Base-by-base conservation (phyloP, 2,888 invertebrate species). In the Ichneumon xanthorius region DNA sequence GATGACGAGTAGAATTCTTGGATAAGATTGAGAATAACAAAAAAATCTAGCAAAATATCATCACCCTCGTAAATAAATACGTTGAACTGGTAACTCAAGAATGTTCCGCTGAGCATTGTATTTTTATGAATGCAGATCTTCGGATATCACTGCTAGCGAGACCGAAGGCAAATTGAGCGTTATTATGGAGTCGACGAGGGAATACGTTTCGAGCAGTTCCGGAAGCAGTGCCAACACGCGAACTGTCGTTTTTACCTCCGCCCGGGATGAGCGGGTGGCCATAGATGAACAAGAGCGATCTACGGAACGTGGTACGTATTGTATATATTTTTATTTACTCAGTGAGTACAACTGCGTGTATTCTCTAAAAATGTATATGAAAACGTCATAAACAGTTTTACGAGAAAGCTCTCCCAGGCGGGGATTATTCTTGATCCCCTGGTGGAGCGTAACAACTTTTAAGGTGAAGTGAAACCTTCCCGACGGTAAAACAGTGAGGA, bases 161-260 rank as follows among this genome's bases (percentile, higher is more conserved):
- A 81, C 87, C 9, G 90, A 90, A 11, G 95, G 92, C 19, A 94
- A 95, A 58, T 93, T 96, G 53, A 96, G 96, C 53, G 95, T 95
- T 40, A 96, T 96, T 85, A 95, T 96, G 94, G 96, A 96, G 93
- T 95, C 96, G 16, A 96, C 96, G 1, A 94, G 95, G 89, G 96
- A 96, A 91, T 95, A 95, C 89, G 95, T 95, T 94, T 96, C 95
- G 33, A 94, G 91, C 45, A 93, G 93, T 86, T 93, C 93, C 19
- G 89, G 91, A 16, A 93, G 92, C 61, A 92, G 91, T 79, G 89
- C 79, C 11, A 90, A 91, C 72, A 91, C 90, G 22, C 89, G 92
- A 86, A 92, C 91, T 30, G 88, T 91, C 4, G 92, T 90, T 26
- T 93, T 92, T 65, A 91, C 91, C 26, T 87, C 92, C 33, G 90